Percentiles rank a stretch among this genome's conserved stretches.
phyloP scores from a whole-genome alignment of 2,113 vertebrate species.

The Nerophis lumbriciformis region DNA sequence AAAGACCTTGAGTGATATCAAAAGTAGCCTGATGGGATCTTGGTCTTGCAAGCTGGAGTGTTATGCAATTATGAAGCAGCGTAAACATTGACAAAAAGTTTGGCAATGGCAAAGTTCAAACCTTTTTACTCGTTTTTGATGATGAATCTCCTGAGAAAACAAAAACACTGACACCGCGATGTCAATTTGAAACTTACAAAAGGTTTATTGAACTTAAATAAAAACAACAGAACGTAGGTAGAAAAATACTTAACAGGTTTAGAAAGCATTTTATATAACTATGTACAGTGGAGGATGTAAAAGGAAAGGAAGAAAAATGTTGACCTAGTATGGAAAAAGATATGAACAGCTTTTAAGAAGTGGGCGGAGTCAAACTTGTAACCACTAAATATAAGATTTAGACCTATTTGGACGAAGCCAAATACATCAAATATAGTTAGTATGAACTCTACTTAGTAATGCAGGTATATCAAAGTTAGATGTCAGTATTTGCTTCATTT shows the following conservation, averaged over 20 bases:
- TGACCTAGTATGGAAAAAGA: no score
- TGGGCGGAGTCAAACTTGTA: no score
- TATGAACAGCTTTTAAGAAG: no score
- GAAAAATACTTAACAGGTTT: slow-evolving; percentile 82
- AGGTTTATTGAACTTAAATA: slow-evolving; percentile 78
- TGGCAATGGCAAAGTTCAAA: no score
- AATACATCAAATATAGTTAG: no score
- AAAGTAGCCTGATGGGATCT: slow-evolving; percentile 4
- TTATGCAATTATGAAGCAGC: slow-evolving; percentile 5
- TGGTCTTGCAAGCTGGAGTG: slow-evolving; percentile 2
- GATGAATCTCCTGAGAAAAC: background rate
- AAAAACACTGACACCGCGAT: slow-evolving; percentile 4
- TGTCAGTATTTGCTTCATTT: slow-evolving; percentile 1
- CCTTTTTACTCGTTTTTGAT: no score
- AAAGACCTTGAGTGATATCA: slow-evolving; percentile 28
- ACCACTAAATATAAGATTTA: no score
- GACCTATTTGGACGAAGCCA: no score
- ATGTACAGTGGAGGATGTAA: slow-evolving; percentile 73
- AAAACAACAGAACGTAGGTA: slow-evolving; percentile 75
- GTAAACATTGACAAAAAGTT: no score
- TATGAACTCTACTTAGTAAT: no score
- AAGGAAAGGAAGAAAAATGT: slow-evolving; percentile 36
- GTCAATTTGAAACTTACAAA: slow-evolving; percentile 58
- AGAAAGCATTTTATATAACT: slow-evolving; percentile 85
- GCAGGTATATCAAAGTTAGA: no score